phyloP scores from a whole-genome alignment of 1,140 invertebrate genomes.

The Brachionus rotundiformis region DNA sequence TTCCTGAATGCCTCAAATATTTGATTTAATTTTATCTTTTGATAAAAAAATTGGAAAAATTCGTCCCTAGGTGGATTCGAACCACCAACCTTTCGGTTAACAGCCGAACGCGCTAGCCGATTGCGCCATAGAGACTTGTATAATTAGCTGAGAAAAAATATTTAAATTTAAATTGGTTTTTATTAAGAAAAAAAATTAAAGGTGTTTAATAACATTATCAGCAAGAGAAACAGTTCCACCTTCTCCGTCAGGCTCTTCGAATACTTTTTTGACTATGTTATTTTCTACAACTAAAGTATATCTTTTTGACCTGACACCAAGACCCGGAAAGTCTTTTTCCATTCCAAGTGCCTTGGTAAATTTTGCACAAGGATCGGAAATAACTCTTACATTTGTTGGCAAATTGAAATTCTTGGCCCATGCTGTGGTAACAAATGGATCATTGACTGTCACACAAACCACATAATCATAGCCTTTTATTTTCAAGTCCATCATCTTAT shows the following conservation, averaged over 20 bases:
- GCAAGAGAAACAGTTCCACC: constrained; percentile 84
- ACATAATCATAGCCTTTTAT: constrained; percentile 79
- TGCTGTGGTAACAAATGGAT: constrained; percentile 90
- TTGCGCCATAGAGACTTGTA: not conserved
- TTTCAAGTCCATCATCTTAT: constrained; percentile 75
- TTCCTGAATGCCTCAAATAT: not conserved
- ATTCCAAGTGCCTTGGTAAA: constrained; percentile 73
- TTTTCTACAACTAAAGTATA: constrained; percentile 86
- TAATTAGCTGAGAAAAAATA: not conserved
- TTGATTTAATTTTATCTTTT: not conserved
- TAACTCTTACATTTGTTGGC: constrained; percentile 73
- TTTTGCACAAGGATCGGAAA: constrained; percentile 77
- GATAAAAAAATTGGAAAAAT: not conserved
- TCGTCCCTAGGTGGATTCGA: constrained; percentile 13
- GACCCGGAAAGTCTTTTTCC: constrained; percentile 72
- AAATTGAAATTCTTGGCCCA: constrained; percentile 67
- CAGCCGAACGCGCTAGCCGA: constrained; percentile 10
- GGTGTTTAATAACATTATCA: constrained; percentile 61
- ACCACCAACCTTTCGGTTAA: constrained; percentile 16
- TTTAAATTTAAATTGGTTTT: no score
- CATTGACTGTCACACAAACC: constrained; percentile 84
- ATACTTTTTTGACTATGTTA: constrained; percentile 76
- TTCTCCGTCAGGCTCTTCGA: constrained; percentile 87
- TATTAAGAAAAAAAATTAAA: not conserved
- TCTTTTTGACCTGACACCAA: constrained; percentile 76